Base-by-base conservation (phyloP, 2,113 vertebrate species). In the Mus musculus region DNA sequence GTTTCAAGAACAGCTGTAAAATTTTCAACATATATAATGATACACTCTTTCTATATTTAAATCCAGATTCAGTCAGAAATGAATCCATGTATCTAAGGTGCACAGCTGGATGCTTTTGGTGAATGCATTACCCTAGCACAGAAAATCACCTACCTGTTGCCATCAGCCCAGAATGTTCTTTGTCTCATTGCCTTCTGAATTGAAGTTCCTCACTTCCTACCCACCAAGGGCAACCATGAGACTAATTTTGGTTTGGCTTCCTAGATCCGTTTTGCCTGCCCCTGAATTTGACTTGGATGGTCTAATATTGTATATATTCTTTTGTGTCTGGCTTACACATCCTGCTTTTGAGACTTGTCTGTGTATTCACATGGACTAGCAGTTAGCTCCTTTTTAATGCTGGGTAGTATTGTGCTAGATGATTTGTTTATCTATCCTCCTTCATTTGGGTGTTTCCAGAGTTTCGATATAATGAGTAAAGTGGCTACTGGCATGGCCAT, bases 1-100 rank as follows among this genome's bases (percentile, higher is more conserved):
- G 42, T 42, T 42, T 78, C 10, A 33, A 95, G 93, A 91, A 91
- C 52, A 88, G 65, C 65, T 63, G 36, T 36, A 91, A 56, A 69
- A 59, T 85, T 87, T 97, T 77, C 33, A 61, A 91, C 75, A 94
- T 93, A 65, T 26, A 69, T 59, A 63, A 69, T 52, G 59, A 80
- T 76, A 56, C 16, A 59, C 82, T 69, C 59, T 95, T 95, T 89
- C 26, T 73, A 85, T 46, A 54, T 69, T 56, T 90, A 65, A 80
- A 90, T 84, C 92, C 73, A 89, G 92, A 73, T 84, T 75, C 36
- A 46, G 90, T 52, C 46, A 54, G 33, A 69, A 9, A 76, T n/a
- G 46, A 22, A n/a, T 19, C 11, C 2, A 36, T 46, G n/a, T 54
- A n/a, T 63, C 12, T 69, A 42, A 76, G 65, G 24, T 7, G 20